phyloP scores from a whole-genome alignment of 2,888 invertebrate genomes.

The Drosophila sordidula region DNA sequence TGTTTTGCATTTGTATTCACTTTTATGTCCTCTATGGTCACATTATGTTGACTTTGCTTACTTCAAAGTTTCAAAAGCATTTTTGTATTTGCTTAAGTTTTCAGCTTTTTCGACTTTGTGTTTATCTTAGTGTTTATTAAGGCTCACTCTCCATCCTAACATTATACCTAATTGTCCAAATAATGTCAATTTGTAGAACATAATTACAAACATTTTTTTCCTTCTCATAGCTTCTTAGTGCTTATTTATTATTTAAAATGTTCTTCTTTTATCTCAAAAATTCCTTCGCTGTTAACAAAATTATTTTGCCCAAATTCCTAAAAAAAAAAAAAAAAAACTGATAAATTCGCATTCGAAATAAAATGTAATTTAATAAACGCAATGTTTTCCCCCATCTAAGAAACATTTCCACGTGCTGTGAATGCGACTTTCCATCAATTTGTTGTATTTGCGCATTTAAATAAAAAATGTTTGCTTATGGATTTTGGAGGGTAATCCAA shows the following conservation, averaged over 20 bases:
- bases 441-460: conserved; percentile 4
- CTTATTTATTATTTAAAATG: conserved; percentile 1
- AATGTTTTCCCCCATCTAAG: neutral
- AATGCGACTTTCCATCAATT: conserved; percentile 26
- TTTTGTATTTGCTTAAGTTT: no score
- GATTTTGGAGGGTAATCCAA: conserved; percentile 17
- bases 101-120: no score
- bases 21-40: conserved; percentile 7
- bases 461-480: conserved; percentile 13
- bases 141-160: no score
- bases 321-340: neutral
- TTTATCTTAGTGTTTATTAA: no score
- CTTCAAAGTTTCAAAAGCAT: no score
- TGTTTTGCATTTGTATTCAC: neutral
- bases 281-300: neutral
- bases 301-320: neutral
- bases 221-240: neutral
- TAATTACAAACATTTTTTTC: no score
- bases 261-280: neutral
- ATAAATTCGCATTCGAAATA: neutral
- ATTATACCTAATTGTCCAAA: no score
- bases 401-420: neutral
- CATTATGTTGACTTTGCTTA: neutral
- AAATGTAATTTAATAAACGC: conserved; percentile 23
- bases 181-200: no score